Evolutionary conservation across 2,888 invertebrate species (phyloP), one percentile per base, ranked within the genome.

Genomic region (Catonia carolina): DNA sequence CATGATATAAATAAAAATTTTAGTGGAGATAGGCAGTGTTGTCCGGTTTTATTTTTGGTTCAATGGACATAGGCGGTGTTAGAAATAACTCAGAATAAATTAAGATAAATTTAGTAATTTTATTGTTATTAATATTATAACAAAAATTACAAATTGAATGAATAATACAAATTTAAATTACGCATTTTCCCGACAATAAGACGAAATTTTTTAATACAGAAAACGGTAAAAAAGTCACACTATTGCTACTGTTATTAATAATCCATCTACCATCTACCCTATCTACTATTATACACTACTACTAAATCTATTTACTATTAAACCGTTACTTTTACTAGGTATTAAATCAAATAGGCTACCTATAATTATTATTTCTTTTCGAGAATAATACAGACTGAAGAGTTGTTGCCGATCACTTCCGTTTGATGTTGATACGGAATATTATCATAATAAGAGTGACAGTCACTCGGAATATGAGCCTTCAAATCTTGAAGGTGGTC

Each of bases 401-500:
- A n/a, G n/a, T n/a, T n/a, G n/a, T n/a, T n/a, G n/a, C n/a, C n/a
- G n/a, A n/a, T n/a, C n/a, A n/a, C n/a, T n/a, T n/a, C n/a, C n/a
- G n/a, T n/a, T n/a, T n/a, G n/a, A n/a, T n/a, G n/a, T n/a, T 37
- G 14, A 39, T 39, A 18, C n/a, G 39, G 39, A 5, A 39, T 15
- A 39, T 39, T 39, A 2, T 39, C 39, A n/a, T 39, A 39, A n/a
- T 8, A 39, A 8, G 17, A 17, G 39, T 39, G 39, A 18, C 15
- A 39, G 18, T 39, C 39, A 39, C 6, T 17, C 15, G 39, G 39
- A 17, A 39, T 39, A 15, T 17, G 6, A 17, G 39, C 15, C 18
- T 39, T 39, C 39, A 39, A 39, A 12, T 36, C 51, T 37, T 51
- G 51, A 18, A 51, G 51, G 18, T 51, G 51, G 18, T 51, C 20